These are phyloP conservation scores for Alectura lathami DNA, from an alignment of 2,113 vertebrate genomes.

Conservation along the genomic window DNA sequence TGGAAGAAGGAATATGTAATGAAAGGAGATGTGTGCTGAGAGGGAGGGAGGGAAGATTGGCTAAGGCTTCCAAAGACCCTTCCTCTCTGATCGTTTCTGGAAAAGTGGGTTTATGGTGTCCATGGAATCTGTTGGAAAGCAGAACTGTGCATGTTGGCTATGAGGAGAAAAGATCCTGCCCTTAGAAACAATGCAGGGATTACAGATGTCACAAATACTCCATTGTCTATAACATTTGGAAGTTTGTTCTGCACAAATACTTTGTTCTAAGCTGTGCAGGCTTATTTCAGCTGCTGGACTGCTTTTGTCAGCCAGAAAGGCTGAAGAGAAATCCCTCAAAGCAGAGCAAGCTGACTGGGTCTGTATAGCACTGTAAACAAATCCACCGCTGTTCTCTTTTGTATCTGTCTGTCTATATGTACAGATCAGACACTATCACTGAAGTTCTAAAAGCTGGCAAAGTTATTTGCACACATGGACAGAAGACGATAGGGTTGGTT, in stretches of 20 bases:
- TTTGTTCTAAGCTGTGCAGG: not conserved
- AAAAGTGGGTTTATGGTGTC: not conserved
- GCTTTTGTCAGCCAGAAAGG: not conserved
- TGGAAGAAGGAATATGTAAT: not conserved
- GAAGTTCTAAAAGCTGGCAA: not conserved
- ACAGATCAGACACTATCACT: not conserved
- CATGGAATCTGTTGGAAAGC: not conserved
- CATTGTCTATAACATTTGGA: not conserved
- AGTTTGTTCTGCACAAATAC: not conserved
- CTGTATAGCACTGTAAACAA: not conserved
- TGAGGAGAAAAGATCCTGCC: not conserved
- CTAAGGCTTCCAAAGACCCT: not conserved
- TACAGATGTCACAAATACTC: not conserved
- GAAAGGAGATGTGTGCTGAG: not conserved
- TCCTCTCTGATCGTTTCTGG: not conserved
- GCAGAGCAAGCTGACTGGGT: accelerated
- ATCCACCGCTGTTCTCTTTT: not conserved
- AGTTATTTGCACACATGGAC: not conserved
- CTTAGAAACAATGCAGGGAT: not conserved
- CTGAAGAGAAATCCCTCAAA: not conserved
- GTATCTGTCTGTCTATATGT: too few species aligned
- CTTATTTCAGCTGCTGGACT: accelerated
- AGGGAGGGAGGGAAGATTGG: not conserved
- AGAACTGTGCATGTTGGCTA: not conserved
- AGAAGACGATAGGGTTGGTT: not conserved